These are phyloP conservation scores for Drosophila saltans DNA, from an alignment of 1,140 invertebrate genomes.

Conservation along the genomic window DNA sequence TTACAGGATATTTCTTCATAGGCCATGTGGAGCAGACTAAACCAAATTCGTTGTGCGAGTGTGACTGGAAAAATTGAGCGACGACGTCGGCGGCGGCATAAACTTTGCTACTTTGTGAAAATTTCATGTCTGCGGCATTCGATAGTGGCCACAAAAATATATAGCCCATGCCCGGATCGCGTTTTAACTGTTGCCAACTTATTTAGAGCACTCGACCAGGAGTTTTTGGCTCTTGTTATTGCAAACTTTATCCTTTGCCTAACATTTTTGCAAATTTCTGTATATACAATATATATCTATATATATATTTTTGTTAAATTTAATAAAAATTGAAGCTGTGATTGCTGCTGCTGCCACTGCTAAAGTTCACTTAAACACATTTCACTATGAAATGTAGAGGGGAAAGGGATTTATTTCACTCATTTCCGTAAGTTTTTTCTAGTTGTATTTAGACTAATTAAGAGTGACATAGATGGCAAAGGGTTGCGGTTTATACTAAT, in stretches of 20 bases:
- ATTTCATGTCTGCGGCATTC: constrained; percentile 77
- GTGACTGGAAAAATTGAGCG: constrained; percentile 50
- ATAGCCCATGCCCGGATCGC: constrained; percentile 41
- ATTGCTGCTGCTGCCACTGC: constrained; percentile 32
- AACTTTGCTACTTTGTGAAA: constrained; percentile 78
- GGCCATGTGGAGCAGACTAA: constrained; percentile 47
- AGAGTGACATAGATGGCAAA: constrained; percentile 12
- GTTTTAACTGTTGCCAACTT: constrained; percentile 73
- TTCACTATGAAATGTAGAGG: not conserved
- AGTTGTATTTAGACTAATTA: constrained; percentile 3
- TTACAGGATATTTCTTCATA: not conserved
- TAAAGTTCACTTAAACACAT: not conserved
- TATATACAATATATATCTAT: constrained; percentile 14
- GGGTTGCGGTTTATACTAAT: constrained; percentile 20
- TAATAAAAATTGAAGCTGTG: constrained; percentile 38
- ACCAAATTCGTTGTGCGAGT: constrained; percentile 48
- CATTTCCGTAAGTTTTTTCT: constrained; percentile 1
- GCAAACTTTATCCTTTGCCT: constrained; percentile 32
- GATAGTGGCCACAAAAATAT: constrained; percentile 76
- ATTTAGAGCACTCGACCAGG: constrained; percentile 32
- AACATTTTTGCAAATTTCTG: not conserved
- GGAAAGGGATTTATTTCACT: not conserved
- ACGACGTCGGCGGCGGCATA: constrained; percentile 65
- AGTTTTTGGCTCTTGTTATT: constrained; percentile 47
- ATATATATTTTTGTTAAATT: constrained; percentile 26